phyloP scores from a whole-genome alignment of 2,113 vertebrate genomes.

The Rynchops niger region DNA sequence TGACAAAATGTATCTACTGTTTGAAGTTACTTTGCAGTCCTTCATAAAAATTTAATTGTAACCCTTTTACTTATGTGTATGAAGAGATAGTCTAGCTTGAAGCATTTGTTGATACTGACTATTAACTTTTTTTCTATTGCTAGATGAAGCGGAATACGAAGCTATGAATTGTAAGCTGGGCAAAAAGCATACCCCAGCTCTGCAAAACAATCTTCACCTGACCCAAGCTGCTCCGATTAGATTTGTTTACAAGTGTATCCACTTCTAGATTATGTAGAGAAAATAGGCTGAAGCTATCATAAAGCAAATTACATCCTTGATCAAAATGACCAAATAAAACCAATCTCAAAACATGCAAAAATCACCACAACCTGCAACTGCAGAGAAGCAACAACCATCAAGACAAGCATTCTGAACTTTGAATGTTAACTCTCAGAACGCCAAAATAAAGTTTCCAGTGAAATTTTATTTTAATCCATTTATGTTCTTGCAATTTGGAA shows the following conservation, averaged over 20 bases:
- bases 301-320: neutral
- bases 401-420: neutral
- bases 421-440: neutral
- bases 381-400: neutral
- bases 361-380: neutral
- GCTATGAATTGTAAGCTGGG: neutral
- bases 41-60: neutral
- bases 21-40: neutral
- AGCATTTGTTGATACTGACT: neutral
- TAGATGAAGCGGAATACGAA: neutral
- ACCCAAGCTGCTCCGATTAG: neutral
- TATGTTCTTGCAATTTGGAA: neutral
- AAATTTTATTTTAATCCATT: neutral
- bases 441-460: neutral
- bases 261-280: conserved; percentile 37
- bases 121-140: neutral
- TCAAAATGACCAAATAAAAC: neutral
- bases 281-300: neutral
- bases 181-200: neutral
- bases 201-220: neutral
- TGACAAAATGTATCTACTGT: neutral
- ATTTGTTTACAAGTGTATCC: neutral
- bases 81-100: neutral
- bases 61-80: neutral
- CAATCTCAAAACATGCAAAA: neutral